Conservation (phyloP, 1,140 invertebrate species). For the Ditylenchus dipsaci region DNA sequence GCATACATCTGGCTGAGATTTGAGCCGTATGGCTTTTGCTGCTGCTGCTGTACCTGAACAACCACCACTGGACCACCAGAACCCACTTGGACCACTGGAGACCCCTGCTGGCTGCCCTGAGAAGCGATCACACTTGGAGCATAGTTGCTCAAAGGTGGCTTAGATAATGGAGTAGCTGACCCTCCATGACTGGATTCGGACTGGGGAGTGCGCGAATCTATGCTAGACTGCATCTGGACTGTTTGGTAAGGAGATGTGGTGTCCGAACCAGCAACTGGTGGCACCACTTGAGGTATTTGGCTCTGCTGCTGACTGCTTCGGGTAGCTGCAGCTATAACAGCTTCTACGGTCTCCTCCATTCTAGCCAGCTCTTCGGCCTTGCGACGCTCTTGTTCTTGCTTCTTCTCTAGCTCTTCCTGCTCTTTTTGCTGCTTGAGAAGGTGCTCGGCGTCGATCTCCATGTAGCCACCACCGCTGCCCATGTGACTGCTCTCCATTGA, state of each 20-base stretch:
- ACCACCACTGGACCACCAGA: not conserved
- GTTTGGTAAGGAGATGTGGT: slow-evolving; percentile 10
- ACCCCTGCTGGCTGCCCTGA: no score
- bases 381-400: slow-evolving; percentile 1
- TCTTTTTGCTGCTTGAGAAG: slow-evolving; percentile 21
- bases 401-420: slow-evolving; percentile 10
- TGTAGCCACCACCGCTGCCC: slow-evolving; percentile 19
- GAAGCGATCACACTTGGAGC: not conserved
- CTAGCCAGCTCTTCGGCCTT: slow-evolving; percentile 13
- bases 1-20: not conserved
- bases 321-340: slow-evolving; percentile 6
- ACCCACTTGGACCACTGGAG: no score
- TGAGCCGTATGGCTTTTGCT: slow-evolving; percentile 1
- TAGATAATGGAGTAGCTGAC: not conserved
- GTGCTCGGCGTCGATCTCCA: slow-evolving; percentile 23
- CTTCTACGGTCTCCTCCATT: slow-evolving; percentile 22
- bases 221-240: not conserved
- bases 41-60: slow-evolving; percentile 9
- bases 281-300: not conserved
- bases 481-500: slow-evolving; percentile 14
- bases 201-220: not conserved
- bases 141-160: not conserved
- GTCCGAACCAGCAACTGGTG: not conserved
- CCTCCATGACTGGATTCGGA: not conserved
- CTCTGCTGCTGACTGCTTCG: not conserved